Evolutionary conservation across 2,797 vertebrate genomes (phyloP).

Genomic region (Erpetoichthys calabaricus): DNA sequence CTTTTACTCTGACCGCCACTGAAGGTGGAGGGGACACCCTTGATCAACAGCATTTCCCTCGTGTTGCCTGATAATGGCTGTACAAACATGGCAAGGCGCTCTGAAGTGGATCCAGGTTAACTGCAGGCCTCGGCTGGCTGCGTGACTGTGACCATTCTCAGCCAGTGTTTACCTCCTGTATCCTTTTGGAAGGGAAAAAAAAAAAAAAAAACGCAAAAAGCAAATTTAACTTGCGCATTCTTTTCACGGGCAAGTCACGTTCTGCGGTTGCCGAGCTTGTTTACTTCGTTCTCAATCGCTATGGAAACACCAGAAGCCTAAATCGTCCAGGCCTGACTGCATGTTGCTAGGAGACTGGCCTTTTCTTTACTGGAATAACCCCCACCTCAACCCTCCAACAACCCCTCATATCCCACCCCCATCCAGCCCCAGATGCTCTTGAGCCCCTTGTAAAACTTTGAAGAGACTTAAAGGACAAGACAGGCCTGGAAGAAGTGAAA

Average conservation of each 20-base stretch:
- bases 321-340: slow-evolving; percentile 45
- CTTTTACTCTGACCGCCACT: no score
- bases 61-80: neutral
- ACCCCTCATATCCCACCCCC: slow-evolving; percentile 1
- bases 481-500: neutral
- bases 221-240: slow-evolving; percentile 32
- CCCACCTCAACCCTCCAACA: slow-evolving; percentile 21
- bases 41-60: neutral
- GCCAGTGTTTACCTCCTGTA: slow-evolving; percentile 5
- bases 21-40: neutral
- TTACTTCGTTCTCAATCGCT: slow-evolving; percentile 27
- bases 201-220: slow-evolving; percentile 8
- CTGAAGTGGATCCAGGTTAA: neutral
- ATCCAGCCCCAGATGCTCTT: no score
- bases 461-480: neutral
- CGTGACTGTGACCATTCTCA: slow-evolving; percentile 13
- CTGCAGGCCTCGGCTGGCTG: neutral
- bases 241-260: slow-evolving; percentile 19
- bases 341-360: slow-evolving; percentile 55
- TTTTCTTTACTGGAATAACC: slow-evolving; percentile 48
- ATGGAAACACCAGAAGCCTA: slow-evolving; percentile 40
- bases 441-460: neutral
- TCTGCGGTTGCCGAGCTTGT: slow-evolving; percentile 10
- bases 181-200: neutral
- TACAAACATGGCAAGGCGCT: neutral